phyloP scores from a whole-genome alignment of 2,797 vertebrate genomes.

The Coilia nasus region DNA sequence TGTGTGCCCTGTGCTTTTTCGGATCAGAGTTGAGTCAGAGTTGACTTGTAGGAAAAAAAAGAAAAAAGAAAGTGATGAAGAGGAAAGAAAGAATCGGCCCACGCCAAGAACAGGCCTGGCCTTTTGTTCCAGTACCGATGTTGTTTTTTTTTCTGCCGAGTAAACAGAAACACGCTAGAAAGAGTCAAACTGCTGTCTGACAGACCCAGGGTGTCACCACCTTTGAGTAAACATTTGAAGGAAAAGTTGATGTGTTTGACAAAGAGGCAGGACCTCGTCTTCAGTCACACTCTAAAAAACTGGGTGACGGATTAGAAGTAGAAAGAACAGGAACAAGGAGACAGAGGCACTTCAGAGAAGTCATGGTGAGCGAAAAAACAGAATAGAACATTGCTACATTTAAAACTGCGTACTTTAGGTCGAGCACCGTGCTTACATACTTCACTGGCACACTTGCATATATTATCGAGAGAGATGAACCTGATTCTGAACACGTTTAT shows the following conservation, averaged over 20 bases:
- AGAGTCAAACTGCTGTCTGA: conserved; percentile 29
- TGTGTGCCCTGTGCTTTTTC: conserved; percentile 28
- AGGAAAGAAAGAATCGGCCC: conserved; percentile 37
- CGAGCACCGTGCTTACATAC: neutral
- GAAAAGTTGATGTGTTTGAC: conserved; percentile 41
- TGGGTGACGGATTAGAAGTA: neutral
- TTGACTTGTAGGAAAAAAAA: conserved; percentile 32
- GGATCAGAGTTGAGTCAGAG: conserved; percentile 46
- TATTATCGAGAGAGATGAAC: too few species aligned
- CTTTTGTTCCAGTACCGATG: conserved; percentile 30
- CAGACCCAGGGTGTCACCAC: conserved; percentile 47
- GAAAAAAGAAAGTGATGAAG: conserved; percentile 35
- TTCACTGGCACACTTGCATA: conserved; percentile 4
- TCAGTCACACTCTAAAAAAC: conserved; percentile 22
- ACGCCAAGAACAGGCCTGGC: conserved; percentile 43
- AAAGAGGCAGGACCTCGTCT: conserved; percentile 35
- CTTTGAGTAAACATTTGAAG: conserved; percentile 44
- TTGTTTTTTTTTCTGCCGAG: neutral
- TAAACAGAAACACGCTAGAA: conserved; percentile 11
- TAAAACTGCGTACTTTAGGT: conserved; percentile 12
- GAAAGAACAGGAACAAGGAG: conserved; percentile 9
- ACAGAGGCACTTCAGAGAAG: neutral
- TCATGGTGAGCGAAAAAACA: neutral
- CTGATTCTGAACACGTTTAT: too few species aligned
- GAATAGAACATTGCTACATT: conserved; percentile 12